phyloP scores from a whole-genome alignment of 2,888 invertebrate genomes.

The Pachymerium ferrugineum region DNA sequence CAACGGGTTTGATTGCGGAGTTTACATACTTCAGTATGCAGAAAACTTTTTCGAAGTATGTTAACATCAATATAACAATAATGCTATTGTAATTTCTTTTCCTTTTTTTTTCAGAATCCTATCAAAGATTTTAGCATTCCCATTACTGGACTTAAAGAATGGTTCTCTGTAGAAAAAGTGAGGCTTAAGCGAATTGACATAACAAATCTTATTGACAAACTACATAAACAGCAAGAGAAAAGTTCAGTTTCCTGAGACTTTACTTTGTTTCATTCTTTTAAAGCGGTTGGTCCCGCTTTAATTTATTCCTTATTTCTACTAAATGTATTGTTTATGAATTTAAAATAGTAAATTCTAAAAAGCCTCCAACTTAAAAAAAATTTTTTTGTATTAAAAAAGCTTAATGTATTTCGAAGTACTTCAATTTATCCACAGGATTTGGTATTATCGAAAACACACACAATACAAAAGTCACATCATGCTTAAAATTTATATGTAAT shows the following conservation, averaged over 20 bases:
- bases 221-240: slow-evolving; percentile 68
- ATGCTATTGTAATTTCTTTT: neutral
- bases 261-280: too few species aligned
- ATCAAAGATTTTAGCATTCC: slow-evolving; percentile 75
- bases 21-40: slow-evolving; percentile 91
- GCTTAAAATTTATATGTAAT: neutral
- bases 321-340: too few species aligned
- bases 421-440: slow-evolving; percentile 49
- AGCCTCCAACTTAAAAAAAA: neutral
- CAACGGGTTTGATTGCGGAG: slow-evolving; percentile 94
- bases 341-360: too few species aligned
- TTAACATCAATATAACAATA: too few species aligned
- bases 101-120: slow-evolving; percentile 61
- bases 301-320: too few species aligned
- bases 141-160: slow-evolving; percentile 70
- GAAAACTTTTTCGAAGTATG: slow-evolving; percentile 86
- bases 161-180: slow-evolving; percentile 81
- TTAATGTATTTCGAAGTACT: slow-evolving; percentile 48
- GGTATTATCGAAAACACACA: slow-evolving; percentile 49
- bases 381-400: too few species aligned
- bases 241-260: too few species aligned
- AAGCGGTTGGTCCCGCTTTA: too few species aligned
- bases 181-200: slow-evolving; percentile 82
- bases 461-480: too few species aligned
- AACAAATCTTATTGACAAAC: slow-evolving; percentile 67